Conservation (phyloP, 2,113 vertebrate genomes). For the Coturnix japonica region DNA sequence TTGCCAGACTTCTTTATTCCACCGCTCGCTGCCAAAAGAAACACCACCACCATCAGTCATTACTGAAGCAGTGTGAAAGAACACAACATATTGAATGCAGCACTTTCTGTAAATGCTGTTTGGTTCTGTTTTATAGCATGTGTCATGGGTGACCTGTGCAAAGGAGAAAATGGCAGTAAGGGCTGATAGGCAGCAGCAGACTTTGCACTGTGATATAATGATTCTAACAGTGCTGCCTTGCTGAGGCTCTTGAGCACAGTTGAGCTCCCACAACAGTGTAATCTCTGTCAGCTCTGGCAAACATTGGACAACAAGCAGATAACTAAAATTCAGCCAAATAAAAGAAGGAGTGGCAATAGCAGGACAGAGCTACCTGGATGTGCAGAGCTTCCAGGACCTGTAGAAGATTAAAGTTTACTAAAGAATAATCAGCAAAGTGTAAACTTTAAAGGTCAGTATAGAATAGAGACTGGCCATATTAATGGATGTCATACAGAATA, state of each 20-base stretch:
- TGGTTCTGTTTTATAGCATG: not conserved
- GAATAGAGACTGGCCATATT: not conserved
- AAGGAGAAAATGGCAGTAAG: not conserved
- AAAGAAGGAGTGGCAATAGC: not conserved
- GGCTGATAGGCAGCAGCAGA: not conserved
- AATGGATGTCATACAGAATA: not conserved
- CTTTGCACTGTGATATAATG: not conserved
- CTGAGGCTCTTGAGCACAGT: not conserved
- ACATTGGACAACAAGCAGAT: not conserved
- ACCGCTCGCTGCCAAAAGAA: constrained; percentile 79
- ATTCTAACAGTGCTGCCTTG: not conserved
- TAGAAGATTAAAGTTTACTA: not conserved
- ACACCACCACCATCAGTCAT: constrained; percentile 24
- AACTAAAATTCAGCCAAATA: not conserved
- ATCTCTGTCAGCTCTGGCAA: not conserved
- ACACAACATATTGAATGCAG: accelerated
- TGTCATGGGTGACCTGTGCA: not conserved
- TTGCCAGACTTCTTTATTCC: constrained; percentile 99
- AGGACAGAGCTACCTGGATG: not conserved
- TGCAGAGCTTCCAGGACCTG: not conserved
- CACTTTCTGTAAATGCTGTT: not conserved
- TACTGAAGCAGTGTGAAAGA: not conserved
- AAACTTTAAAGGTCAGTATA: not conserved
- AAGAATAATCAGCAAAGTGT: not conserved
- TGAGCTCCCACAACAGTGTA: not conserved